phyloP scores from a whole-genome alignment of 1,140 invertebrate genomes.

The Pogonomyrmex barbatus region DNA sequence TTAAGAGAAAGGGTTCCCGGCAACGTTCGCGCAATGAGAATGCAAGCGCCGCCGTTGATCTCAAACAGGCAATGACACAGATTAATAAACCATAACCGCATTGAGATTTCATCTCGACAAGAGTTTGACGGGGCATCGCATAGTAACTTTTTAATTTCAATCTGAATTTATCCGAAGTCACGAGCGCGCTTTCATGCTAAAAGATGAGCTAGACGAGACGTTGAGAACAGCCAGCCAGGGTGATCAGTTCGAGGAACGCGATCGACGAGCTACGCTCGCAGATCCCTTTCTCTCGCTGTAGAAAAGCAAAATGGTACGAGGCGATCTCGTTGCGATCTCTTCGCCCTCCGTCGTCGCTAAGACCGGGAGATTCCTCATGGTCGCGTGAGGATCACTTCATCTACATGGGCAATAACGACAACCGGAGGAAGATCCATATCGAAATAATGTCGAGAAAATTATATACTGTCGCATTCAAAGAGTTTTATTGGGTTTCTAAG shows the following conservation, averaged over 20 bases:
- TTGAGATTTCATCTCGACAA: background rate
- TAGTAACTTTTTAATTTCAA: background rate
- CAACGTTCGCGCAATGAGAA: constrained; percentile 11
- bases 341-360: constrained; percentile 29
- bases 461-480: background rate
- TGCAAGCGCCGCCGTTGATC: background rate
- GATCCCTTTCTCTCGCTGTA: constrained; percentile 50
- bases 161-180: background rate
- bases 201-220: constrained; percentile 18
- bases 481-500: background rate
- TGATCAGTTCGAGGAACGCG: constrained; percentile 56
- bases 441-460: constrained; percentile 23
- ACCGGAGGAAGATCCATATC: background rate
- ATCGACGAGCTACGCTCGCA: constrained; percentile 52
- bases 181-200: constrained; percentile 21
- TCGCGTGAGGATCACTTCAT: constrained; percentile 9
- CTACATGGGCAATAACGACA: background rate
- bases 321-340: constrained; percentile 23
- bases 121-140: background rate
- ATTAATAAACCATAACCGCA: background rate
- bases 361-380: constrained; percentile 32
- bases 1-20: constrained; percentile 45
- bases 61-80: constrained; percentile 10
- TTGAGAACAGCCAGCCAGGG: background rate
- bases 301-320: constrained; percentile 52